These are phyloP conservation scores for Caloenas nicobarica DNA, from an alignment of 2,113 vertebrate genomes.

Conservation along the genomic window DNA sequence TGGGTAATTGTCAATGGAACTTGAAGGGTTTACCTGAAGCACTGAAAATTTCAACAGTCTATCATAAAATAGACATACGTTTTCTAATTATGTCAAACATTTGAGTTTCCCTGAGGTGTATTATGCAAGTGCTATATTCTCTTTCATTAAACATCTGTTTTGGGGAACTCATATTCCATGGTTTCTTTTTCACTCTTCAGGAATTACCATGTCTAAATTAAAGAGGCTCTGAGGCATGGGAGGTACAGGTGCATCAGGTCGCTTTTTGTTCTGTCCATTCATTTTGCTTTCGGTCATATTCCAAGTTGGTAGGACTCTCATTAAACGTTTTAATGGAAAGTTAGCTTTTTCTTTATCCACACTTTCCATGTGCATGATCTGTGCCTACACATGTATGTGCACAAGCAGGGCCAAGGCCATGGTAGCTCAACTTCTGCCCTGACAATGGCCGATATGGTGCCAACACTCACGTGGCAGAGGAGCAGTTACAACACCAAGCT, in stretches of 20 bases:
- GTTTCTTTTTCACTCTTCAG: not conserved
- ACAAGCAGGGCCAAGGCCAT: not conserved
- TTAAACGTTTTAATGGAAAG: not conserved
- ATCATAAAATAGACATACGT: not conserved
- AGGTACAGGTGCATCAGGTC: not conserved
- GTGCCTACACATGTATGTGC: not conserved
- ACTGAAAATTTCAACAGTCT: not conserved
- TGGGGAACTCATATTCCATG: not conserved
- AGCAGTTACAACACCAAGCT: not conserved
- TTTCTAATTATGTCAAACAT: not conserved
- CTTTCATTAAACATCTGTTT: not conserved
- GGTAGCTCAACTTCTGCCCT: not conserved
- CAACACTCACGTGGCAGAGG: fast-evolving
- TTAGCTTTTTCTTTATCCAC: not conserved
- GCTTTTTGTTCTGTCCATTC: not conserved
- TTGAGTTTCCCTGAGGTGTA: not conserved
- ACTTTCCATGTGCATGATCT: fast-evolving
- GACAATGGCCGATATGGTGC: fast-evolving
- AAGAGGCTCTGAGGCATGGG: not conserved
- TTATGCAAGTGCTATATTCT: not conserved
- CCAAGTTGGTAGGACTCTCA: not conserved
- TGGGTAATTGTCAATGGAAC: not conserved
- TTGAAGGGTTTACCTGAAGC: not conserved
- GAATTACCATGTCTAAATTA: not conserved
- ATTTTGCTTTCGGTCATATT: not conserved